Percentiles rank a stretch among this genome's conserved stretches.
phyloP scores from a whole-genome alignment of 1,140 invertebrate species.

The Hycleus phaleratus region DNA sequence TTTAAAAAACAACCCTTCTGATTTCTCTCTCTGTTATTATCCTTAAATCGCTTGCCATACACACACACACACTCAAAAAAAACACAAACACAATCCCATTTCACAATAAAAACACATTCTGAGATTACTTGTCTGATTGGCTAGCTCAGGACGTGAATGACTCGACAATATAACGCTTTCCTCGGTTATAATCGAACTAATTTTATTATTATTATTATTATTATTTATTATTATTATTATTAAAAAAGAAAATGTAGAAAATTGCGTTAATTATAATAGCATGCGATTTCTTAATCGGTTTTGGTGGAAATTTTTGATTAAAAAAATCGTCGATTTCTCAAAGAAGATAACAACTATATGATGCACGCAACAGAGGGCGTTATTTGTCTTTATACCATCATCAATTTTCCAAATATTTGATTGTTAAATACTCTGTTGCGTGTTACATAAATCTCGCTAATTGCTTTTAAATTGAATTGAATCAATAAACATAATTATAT shows the following conservation, averaged over 20 bases:
- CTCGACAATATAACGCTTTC: no score
- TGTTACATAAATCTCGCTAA: neutral
- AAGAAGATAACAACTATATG: neutral
- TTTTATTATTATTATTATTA: no score
- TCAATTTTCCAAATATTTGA: neutral
- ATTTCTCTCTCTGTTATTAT: no score
- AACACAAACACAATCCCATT: no score
- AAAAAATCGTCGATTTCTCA: neutral
- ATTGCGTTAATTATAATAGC: constrained; percentile 9
- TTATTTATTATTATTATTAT: no score
- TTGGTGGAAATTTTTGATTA: neutral
- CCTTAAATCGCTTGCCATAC: no score
- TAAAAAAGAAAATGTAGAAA: constrained; percentile 3
- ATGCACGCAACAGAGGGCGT: no score
- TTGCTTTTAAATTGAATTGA: neutral
- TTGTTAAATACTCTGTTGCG: neutral
- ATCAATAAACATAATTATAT: no score
- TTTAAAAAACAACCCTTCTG: no score
- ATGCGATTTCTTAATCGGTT: constrained; percentile 11
- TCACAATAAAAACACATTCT: constrained; percentile 4
- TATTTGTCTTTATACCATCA: no score
- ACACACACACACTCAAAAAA: no score
- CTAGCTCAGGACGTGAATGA: constrained; percentile 20
- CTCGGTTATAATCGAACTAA: no score
- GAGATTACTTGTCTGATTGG: constrained; percentile 33